Base-by-base conservation (phyloP, 2,888 invertebrate genomes). In the Diloba caeruleocephala region DNA sequence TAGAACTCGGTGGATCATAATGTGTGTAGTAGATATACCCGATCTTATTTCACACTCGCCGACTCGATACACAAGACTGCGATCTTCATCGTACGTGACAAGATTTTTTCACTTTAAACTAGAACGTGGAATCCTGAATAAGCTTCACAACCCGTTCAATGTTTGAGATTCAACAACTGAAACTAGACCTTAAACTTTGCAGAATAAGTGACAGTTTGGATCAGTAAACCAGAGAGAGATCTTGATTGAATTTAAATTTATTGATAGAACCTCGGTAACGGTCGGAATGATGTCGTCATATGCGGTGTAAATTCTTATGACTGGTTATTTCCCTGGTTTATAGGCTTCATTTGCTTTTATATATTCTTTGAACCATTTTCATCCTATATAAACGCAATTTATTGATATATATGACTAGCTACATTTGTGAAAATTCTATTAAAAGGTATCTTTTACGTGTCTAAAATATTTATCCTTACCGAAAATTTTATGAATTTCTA, bases 171-270 rank as follows among this genome's bases (percentile, higher is more conserved):
- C 21, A 44, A 21, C 28, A 26, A 4, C 13, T 25, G 6, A 54
- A 37, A 23, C 12, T 13, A 25, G 23, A 38, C 28, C 46, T 38
- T 58, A 51, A 33, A 9, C 3, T 12, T 15, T 33, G 7, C 1
- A 0, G 0, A 0, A 10, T 49, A 66, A 37, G 37, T 14, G 32
- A 31, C 28, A 54, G 14, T 43, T 58, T 37, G 10, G 26, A 14
- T 31, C 6, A 7, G 8, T 1, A 10, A 23, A 8, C 14, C 8
- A n/a, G 10, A 21, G 9, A 9, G 23, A 44, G 10, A 14, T 38
- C 26, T 41, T 59, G 41, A 67, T 63, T 53, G 38, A 56, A 45
- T 44, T 59, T 55, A 44, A 55, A 56, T 56, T 54, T 60, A 59
- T 48, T 55, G 34, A 55, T 53, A 29, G 37, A 10, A 37, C 14